Evolutionary conservation across 2,797 vertebrate species (phyloP), one percentile per base, ranked within the genome.

Genomic region (Acomys russatus): DNA sequence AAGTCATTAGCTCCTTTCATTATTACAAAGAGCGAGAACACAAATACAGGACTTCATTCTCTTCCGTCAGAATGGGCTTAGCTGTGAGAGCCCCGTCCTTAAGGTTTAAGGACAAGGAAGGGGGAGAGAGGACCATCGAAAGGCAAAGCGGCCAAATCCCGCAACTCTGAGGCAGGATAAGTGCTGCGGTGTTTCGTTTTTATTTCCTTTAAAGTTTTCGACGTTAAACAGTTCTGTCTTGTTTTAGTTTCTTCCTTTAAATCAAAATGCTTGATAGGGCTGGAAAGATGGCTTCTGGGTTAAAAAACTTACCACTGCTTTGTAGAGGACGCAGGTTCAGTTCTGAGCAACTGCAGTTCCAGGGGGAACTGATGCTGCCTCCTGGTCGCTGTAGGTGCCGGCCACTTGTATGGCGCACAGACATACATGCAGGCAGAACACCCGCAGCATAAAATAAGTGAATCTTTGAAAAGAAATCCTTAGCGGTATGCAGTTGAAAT

Each of bases 1-100:
- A 93, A 95, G 70, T 95, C 44, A n/a, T 96, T 96, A 90, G 20
- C 78, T 95, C 68, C 94, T 94, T 95, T 94, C 59, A 79, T 90
- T 85, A 79, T 90, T 85, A 88, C 8, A 33, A 91, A 95, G 95
- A 51, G 35, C 30, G 85, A 85, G 85, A 59, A 28, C 73, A 71
- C 93, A 76, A 97, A 89, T 89, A 8, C 18, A 90, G 88, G 79
- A 71, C 54, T 97, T 92, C 61, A 61, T 91, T 91, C 82, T 97
- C 93, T 89, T 94, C 61, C 35, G 61, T 44, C 35, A 73, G 78
- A 88, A 35, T 79, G 94, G 63, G 86, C 22, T 73, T n/a, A 84
- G n/a, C 64, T 92, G 80, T 78, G 64, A 96, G 94, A 73, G 30
- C 63, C 76, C 49, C 88, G 1, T 77, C 94, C 64, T 95, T 94